These are phyloP conservation scores for Meloidogyne floridensis DNA, from an alignment of 1,140 invertebrate species.

Conservation along the genomic window DNA sequence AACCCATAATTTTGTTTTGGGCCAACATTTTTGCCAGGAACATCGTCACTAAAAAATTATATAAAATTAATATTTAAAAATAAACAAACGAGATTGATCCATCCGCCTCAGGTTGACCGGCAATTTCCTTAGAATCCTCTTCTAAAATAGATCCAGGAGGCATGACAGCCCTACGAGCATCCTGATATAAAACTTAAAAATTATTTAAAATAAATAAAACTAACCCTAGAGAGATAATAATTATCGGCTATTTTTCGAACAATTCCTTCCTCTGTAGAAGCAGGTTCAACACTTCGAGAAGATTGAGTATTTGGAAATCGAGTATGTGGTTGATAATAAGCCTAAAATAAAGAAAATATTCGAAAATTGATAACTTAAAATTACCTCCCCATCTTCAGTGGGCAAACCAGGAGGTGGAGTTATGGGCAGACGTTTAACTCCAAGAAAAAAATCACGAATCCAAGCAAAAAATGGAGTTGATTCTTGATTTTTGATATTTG, in stretches of 20 bases:
- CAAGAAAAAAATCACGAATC: constrained; percentile 15
- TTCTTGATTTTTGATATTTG: not conserved
- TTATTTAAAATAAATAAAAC: not conserved
- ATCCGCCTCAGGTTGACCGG: constrained; percentile 7
- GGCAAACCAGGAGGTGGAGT: constrained; percentile 6
- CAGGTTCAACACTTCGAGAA: constrained; percentile 31
- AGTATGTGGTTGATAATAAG: not conserved
- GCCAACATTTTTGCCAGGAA: constrained; percentile 31
- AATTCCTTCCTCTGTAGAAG: constrained; percentile 39
- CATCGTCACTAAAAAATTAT: constrained; percentile 8
- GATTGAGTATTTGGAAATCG: constrained; percentile 50
- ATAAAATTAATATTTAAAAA: not conserved
- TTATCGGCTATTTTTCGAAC: constrained; percentile 41
- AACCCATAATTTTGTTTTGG: constrained; percentile 45
- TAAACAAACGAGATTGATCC: not conserved
- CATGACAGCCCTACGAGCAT: constrained; percentile 38
- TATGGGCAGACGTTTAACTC: not conserved
- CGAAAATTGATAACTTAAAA: not conserved
- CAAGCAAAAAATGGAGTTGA: constrained; percentile 22
- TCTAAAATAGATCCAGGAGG: constrained; percentile 41
- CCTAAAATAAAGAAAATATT: not conserved
- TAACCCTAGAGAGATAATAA: constrained; percentile 32
- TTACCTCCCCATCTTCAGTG: constrained; percentile 3
- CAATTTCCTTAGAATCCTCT: constrained; percentile 14
- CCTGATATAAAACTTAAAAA: constrained; percentile 3